Evolutionary conservation across 1,140 invertebrate species (phyloP).

Genomic region (Solen grandis): DNA sequence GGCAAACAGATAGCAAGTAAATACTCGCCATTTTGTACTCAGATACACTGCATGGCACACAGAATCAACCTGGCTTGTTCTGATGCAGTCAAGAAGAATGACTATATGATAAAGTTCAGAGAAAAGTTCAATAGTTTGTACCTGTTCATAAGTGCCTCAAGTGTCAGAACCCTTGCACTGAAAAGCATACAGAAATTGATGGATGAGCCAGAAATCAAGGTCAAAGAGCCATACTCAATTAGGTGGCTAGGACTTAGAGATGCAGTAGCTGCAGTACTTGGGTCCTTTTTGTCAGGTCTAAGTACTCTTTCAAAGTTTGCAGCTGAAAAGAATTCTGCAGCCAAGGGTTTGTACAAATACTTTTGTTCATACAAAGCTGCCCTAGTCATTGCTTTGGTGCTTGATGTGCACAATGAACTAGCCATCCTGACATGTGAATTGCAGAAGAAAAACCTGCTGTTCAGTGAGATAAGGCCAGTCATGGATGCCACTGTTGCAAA

Average conservation of each 20-base stretch:
- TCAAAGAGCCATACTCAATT: conserved; percentile 19
- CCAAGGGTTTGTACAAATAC: conserved; percentile 20
- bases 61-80: conserved; percentile 27
- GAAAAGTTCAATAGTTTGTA: conserved; percentile 36
- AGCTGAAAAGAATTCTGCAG: background rate
- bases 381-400: conserved; percentile 10
- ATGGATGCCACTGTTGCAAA: conserved; percentile 5
- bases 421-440: background rate
- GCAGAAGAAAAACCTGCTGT: conserved; percentile 13
- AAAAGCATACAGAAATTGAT: conserved; percentile 19
- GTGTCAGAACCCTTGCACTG: no score
- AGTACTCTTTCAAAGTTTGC: conserved; percentile 3
- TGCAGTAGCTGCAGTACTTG: background rate
- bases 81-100: conserved; percentile 43
- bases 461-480: background rate
- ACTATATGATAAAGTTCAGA: conserved; percentile 23
- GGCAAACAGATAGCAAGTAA: conserved; percentile 9
- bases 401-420: no score
- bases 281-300: background rate
- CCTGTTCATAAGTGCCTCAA: conserved; percentile 14
- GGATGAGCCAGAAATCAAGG: background rate
- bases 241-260: conserved; percentile 18
- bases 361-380: conserved; percentile 15
- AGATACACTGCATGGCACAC: conserved; percentile 22
- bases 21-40: conserved; percentile 23